phyloP scores from a whole-genome alignment of 2,797 vertebrate genomes.

The Saxicola maurus region DNA sequence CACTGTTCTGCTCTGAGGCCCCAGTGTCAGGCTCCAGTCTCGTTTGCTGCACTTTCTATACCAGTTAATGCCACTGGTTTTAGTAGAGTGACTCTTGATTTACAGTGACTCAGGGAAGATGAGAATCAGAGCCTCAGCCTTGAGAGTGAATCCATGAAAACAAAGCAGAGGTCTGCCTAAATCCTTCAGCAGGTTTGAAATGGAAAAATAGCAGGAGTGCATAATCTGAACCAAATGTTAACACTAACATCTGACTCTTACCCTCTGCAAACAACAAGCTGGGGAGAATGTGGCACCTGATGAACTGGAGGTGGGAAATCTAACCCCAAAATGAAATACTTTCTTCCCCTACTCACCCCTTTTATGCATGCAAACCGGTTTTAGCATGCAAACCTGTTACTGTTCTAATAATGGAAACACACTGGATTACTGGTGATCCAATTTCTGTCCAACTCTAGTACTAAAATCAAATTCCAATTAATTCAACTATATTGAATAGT shows the following conservation, averaged over 20 bases:
- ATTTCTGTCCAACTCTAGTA: background rate
- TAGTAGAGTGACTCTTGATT: background rate
- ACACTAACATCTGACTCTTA: background rate
- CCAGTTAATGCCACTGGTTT: background rate
- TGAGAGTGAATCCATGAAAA: conserved; percentile 4
- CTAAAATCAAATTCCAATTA: background rate
- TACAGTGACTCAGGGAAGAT: background rate
- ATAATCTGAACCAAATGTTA: conserved; percentile 25
- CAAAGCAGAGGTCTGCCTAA: background rate
- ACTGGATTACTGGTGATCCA: background rate
- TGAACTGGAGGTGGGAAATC: background rate
- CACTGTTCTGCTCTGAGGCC: background rate
- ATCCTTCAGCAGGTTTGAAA: background rate
- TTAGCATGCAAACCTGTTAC: background rate
- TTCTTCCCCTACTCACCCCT: background rate
- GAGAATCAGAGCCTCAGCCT: background rate
- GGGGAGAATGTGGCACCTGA: background rate
- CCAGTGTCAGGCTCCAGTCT: background rate
- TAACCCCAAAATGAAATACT: background rate
- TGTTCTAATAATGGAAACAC: background rate
- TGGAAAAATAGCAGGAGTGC: background rate
- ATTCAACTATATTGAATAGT: background rate
- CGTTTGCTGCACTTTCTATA: rapidly evolving
- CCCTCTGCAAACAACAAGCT: conserved; percentile 20
- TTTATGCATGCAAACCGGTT: background rate